Conservation (phyloP, 2,888 invertebrate species). For the Cosmia pyralina region DNA sequence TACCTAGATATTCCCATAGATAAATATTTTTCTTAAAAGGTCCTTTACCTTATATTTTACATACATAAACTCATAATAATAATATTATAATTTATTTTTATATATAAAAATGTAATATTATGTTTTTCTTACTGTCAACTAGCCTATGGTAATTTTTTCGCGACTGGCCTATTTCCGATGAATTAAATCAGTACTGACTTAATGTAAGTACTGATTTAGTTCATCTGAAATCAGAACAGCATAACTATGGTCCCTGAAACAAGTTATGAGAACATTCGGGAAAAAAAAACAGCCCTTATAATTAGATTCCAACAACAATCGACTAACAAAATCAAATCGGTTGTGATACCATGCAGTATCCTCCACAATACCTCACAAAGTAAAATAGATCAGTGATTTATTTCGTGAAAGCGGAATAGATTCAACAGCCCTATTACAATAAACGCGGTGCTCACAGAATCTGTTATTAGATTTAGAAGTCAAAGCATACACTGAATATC, state of each 20-base stretch:
- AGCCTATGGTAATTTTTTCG: too few relatives aligned
- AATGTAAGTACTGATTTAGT: too few relatives aligned
- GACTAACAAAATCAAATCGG: constrained; percentile 8
- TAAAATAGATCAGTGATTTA: constrained; percentile 33
- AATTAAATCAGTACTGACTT: too few relatives aligned
- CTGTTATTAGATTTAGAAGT: constrained; percentile 56
- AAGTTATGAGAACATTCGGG: not conserved
- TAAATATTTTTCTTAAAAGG: too few relatives aligned
- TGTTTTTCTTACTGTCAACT: too few relatives aligned
- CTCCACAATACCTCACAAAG: not conserved
- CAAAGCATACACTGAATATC: constrained; percentile 59
- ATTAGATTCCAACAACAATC: constrained; percentile 18
- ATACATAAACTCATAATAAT: too few relatives aligned
- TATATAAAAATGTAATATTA: too few relatives aligned
- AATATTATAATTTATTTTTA: too few relatives aligned
- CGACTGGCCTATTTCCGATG: too few relatives aligned
- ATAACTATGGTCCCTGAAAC: not conserved
- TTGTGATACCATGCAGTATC: not conserved
- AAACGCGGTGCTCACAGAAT: constrained; percentile 38
- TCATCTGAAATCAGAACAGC: too few relatives aligned
- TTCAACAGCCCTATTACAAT: constrained; percentile 27
- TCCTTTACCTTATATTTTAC: too few relatives aligned
- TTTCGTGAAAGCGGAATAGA: constrained; percentile 24
- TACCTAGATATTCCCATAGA: too few relatives aligned
- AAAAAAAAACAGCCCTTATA: not conserved